Conservation (phyloP, 2,888 invertebrate species). For the Aphidius colemani region DNA sequence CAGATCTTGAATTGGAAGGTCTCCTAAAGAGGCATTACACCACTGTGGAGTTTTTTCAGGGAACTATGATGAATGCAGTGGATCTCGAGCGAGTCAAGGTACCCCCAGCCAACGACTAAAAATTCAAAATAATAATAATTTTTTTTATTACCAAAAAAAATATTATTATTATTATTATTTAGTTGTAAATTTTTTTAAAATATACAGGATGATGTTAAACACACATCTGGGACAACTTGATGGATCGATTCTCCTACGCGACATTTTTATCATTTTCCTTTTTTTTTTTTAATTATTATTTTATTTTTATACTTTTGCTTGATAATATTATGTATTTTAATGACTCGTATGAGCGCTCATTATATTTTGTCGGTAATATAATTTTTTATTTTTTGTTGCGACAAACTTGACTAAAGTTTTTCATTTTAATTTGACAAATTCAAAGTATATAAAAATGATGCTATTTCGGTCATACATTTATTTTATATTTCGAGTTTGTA, state of each 20-base stretch:
- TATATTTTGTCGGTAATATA: too few relatives aligned
- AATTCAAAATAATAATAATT: conserved; percentile 25
- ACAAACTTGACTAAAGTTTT: too few relatives aligned
- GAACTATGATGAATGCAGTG: conserved; percentile 99
- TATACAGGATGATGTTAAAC: conserved; percentile 48
- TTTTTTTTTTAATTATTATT: background rate
- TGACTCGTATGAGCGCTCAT: too few relatives aligned
- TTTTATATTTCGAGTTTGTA: too few relatives aligned
- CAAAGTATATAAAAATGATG: too few relatives aligned
- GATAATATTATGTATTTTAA: too few relatives aligned
- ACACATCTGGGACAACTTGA: conserved; percentile 50
- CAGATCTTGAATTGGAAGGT: conserved; percentile 99
- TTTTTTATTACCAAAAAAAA: too few relatives aligned
- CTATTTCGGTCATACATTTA: too few relatives aligned
- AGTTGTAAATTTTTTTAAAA: conserved; percentile 34
- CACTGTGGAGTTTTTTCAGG: conserved; percentile 99
- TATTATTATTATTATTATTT: conserved; percentile 24
- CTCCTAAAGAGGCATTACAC: conserved; percentile 99
- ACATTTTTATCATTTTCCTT: conserved; percentile 35
- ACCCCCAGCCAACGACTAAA: conserved; percentile 61
- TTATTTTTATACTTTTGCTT: conserved; percentile 24
- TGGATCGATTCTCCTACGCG: conserved; percentile 45
- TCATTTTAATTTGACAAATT: too few relatives aligned
- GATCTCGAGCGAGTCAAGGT: conserved; percentile 99
- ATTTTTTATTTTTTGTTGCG: too few relatives aligned